Evolutionary conservation across 2,797 vertebrate genomes (phyloP), one percentile per base, ranked within the genome.

Genomic region (Catharus ustulatus): DNA sequence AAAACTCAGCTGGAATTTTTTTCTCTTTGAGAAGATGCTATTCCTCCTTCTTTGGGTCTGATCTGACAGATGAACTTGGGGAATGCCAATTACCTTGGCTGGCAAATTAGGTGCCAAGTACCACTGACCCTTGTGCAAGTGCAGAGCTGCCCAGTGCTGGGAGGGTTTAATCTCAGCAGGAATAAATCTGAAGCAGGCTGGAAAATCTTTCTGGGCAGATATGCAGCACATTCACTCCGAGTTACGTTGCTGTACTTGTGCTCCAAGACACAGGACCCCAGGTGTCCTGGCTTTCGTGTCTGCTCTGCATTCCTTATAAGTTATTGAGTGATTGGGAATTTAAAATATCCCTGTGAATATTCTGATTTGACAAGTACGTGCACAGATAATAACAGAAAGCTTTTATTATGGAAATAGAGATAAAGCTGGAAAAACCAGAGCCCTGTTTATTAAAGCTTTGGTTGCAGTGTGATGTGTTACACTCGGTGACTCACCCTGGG

Each of bases 341-440:
- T 76, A 94, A 84, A 94, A 71, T 87, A 94, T 94, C 63, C 71
- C 55, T 24, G 83, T 61, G 63, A 92, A 94, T 91, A 75, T 76
- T 94, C 63, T 76, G 75, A 89, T 89, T 84, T 94, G 89, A 94
- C 77, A 93, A 93, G 57, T 94, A 91, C 55, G 71, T 49, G 85
- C 69, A 82, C 46, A 76, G 85, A 85, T 76, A 96, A 81, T 91
- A 93, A 86, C 87, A 73, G 73, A 84, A 86, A 78, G 85, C 90
- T 93, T 96, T 90, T 93, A 79, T 92, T 93, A 94, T 94, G 94
- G 93, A 95, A 97, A 90, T 84, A 43, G 80, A 55, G 85, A 86
- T 87, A 54, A 82, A 88, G 77, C 79, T 71, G 43, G 88, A 81
- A 93, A 91, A 95, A 84, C 3, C 63, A 86, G 69, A 86, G 55